Evolutionary conservation across 2,113 vertebrate genomes (phyloP).

Genomic region (Redunca redunca): DNA sequence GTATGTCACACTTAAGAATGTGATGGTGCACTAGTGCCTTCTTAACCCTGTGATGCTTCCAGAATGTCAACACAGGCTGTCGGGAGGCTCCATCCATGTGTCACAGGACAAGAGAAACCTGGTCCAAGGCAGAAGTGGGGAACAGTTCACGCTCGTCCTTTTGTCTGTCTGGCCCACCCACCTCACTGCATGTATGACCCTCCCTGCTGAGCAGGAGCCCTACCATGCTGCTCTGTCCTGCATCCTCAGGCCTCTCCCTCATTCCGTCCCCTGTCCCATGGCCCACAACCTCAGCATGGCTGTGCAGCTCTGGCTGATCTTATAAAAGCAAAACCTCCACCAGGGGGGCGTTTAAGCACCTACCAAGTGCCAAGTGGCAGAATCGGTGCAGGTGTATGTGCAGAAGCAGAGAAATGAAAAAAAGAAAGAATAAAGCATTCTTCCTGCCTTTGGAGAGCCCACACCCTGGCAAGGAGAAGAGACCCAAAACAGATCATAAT

Average conservation of each 20-base stretch:
- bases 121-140: background rate
- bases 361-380: background rate
- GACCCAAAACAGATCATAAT: background rate
- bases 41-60: background rate
- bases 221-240: background rate
- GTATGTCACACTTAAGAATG: background rate
- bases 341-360: background rate
- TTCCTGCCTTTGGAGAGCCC: background rate
- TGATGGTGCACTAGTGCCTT: background rate
- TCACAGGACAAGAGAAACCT: background rate
- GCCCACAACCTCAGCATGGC: background rate
- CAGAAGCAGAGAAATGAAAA: background rate
- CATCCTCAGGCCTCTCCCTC: background rate
- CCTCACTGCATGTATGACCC: background rate
- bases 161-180: background rate
- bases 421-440: background rate
- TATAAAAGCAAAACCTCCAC: background rate
- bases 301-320: background rate
- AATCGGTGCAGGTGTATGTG: background rate
- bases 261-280: too few relatives aligned
- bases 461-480: background rate
- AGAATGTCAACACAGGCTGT: background rate
- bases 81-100: background rate
- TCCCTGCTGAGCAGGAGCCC: background rate
- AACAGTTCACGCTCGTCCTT: accelerated